Percentiles rank a stretch among this genome's conserved stretches.
Evolutionary conservation across 2,113 vertebrate genomes (phyloP).

Genomic region (Datnioides undecimradiatus): DNA sequence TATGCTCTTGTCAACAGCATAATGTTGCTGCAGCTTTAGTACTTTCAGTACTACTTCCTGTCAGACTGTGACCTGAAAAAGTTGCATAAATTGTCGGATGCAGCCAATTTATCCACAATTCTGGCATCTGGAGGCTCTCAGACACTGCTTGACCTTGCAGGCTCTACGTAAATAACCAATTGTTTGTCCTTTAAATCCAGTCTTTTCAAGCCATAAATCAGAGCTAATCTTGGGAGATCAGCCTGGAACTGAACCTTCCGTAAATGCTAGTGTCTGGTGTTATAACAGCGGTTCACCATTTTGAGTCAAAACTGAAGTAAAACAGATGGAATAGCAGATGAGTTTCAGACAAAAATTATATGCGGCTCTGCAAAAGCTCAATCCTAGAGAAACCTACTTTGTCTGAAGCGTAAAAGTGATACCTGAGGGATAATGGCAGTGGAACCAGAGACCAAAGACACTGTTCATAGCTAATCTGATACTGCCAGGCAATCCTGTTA

Average conservation of each 20-base stretch:
- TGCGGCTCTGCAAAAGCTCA: background rate
- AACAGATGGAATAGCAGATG: background rate
- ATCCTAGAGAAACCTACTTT: background rate
- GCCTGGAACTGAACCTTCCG: too few relatives aligned
- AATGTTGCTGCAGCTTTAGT: background rate
- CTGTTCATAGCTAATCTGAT: slow-evolving; percentile 12
- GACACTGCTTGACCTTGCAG: background rate
- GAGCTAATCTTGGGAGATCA: background rate
- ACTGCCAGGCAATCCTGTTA: slow-evolving; percentile 33
- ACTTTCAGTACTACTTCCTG: background rate
- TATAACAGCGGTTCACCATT: background rate
- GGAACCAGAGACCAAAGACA: background rate
- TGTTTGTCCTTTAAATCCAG: background rate
- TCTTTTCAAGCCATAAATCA: background rate
- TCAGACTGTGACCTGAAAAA: background rate
- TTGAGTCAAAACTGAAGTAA: too few relatives aligned
- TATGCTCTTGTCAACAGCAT: background rate
- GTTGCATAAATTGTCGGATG: background rate
- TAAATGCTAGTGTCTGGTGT: too few relatives aligned
- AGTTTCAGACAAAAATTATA: background rate
- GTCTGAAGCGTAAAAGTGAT: background rate
- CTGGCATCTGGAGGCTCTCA: too few relatives aligned
- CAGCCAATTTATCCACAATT: too few relatives aligned
- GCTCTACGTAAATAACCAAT: background rate
- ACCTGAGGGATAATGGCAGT: background rate